Evolutionary conservation across 2,888 invertebrate genomes (phyloP), one percentile per base, ranked within the genome.

Genomic region (Cheilosia variabilis): DNA sequence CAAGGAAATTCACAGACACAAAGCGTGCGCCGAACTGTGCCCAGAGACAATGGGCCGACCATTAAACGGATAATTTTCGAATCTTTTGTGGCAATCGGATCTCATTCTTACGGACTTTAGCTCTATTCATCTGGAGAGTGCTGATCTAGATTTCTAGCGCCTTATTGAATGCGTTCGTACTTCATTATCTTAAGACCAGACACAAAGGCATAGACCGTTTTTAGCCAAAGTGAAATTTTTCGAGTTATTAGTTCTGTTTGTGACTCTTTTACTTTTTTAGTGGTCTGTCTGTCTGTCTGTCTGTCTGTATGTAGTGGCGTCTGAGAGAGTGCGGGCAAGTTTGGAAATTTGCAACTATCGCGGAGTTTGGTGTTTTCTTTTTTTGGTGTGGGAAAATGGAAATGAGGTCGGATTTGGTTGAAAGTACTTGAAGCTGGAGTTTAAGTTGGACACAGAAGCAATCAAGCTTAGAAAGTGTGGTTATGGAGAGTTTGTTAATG

Each of bases 81-180:
- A 31, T 68, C 45, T 45, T 68, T 68, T 55, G 52, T 66, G 27
- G 10, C 47, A 31, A 37, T 55, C 4, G 13, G 13, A 41, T 41
- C 4, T 7, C 19, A 31, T 31, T 15, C 55, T 31, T n/a, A 31
- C 4, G 31, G 13, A n/a, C 68, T 27, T 6, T 27, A 7, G 27
- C 7, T 27, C 27, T 9, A 45, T 68, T 66, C 55, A 45, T 7
- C n/a, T 17, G 24, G 22, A 47, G 17, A 71, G 52, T 52, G 76
- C 37, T 76, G 76, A 43, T 68, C 76, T 76, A 76, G 66, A 76
- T 76, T 76, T 76, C 66, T 60, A 76, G 58, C 37, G 66, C 60
- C 62, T 60, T 76, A 76, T 76, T 68, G 76, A 76, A 60, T 76
- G 76, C 24, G n/a, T 19, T 65, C n/a, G 58, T 60, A 22, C 31